Evolutionary conservation across 2,797 vertebrate species (phyloP).

Genomic region (Paratrypauchen microcephalus): DNA sequence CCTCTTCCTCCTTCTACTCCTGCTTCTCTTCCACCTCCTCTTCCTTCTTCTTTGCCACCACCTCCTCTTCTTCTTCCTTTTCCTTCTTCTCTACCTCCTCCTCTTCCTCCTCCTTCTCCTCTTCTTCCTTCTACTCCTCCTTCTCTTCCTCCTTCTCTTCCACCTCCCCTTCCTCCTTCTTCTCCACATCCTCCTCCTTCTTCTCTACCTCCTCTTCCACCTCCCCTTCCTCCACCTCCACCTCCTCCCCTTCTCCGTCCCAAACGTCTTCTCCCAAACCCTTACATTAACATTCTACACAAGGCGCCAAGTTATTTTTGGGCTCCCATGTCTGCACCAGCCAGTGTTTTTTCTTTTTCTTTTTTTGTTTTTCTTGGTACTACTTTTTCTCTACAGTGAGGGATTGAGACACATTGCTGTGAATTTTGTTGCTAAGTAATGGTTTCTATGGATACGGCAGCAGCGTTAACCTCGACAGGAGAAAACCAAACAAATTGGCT

Average conservation of each 20-base stretch:
- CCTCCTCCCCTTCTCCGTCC: neutral
- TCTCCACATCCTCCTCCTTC: no score
- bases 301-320: slow-evolving; percentile 10
- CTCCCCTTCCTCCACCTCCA: no score
- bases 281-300: slow-evolving; percentile 18
- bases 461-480: slow-evolving; percentile 51
- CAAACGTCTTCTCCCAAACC: neutral
- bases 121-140: no score
- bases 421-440: slow-evolving; percentile 78
- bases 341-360: slow-evolving; percentile 1
- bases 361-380: slow-evolving; percentile 1
- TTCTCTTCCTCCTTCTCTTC: no score
- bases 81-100: no score
- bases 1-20: no score
- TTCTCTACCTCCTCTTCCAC: no score
- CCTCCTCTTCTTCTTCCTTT: no score
- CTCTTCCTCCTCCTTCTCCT: no score
- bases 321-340: slow-evolving; percentile 26
- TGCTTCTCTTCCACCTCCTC: no score
- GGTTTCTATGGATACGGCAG: slow-evolving; percentile 78
- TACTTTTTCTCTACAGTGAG: slow-evolving; percentile 39
- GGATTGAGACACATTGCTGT: slow-evolving; percentile 55
- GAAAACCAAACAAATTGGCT: slow-evolving; percentile 56
- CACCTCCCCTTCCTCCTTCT: no score
- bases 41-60: no score